phyloP scores from a whole-genome alignment of 1,140 invertebrate species.

The Lysiphlebus fabarum region DNA sequence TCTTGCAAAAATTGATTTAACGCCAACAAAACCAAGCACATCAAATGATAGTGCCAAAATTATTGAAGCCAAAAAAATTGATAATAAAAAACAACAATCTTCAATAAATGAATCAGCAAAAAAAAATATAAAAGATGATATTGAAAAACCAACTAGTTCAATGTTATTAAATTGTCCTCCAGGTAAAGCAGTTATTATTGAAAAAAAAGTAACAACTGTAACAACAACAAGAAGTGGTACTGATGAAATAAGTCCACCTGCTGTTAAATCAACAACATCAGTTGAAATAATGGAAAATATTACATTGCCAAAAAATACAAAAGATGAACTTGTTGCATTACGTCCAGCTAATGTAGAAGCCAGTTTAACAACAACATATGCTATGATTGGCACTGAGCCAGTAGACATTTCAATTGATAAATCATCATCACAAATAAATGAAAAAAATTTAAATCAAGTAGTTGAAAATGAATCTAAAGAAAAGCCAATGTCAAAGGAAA shows the following conservation, averaged over 20 bases:
- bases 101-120: conserved; percentile 22
- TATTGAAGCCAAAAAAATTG: background rate
- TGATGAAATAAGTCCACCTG: conserved; percentile 26
- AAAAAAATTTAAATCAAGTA: conserved; percentile 4
- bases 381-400: conserved; percentile 31
- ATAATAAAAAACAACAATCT: no score
- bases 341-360: conserved; percentile 45
- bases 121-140: background rate
- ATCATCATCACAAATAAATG: background rate
- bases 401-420: background rate
- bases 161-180: background rate
- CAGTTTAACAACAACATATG: conserved; percentile 44
- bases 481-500: no score
- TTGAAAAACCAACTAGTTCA: background rate
- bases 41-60: background rate
- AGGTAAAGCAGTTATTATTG: conserved; percentile 33
- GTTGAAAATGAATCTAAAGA: background rate
- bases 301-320: conserved; percentile 30
- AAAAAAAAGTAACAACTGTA: conserved; percentile 34
- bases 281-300: conserved; percentile 36
- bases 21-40: no score
- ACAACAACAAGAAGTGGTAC: conserved; percentile 26
- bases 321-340: conserved; percentile 42
- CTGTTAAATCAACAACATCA: conserved; percentile 32
- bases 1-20: conserved; percentile 1